Evolutionary conservation across 2,888 invertebrate genomes (phyloP).

Genomic region (Macroteleia sp.): DNA sequence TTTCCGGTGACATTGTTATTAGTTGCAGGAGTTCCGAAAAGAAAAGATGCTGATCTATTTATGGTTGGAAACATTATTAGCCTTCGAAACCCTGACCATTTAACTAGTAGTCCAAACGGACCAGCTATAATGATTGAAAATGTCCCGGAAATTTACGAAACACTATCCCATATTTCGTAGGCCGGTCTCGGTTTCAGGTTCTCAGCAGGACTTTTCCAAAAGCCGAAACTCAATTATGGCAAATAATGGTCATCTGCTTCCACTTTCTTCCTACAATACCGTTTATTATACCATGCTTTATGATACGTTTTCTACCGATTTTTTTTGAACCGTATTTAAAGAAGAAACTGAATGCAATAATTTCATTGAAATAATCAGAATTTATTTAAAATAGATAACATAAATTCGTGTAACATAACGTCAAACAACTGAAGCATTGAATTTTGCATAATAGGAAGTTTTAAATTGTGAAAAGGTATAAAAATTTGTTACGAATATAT

Average conservation of each 20-base stretch:
- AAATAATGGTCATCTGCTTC: slow-evolving; percentile 48
- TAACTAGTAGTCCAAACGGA: slow-evolving; percentile 32
- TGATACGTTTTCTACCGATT: slow-evolving; percentile 6
- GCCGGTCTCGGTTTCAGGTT: slow-evolving; percentile 14
- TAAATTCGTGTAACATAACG: background rate
- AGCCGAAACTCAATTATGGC: slow-evolving; percentile 35
- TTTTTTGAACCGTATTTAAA: background rate
- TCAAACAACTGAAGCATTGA: too few relatives aligned
- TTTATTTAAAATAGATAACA: background rate
- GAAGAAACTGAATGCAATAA: background rate
- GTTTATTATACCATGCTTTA: slow-evolving; percentile 15
- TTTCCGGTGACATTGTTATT: slow-evolving; percentile 17
- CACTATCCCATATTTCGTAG: slow-evolving; percentile 22
- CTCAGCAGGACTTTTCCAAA: slow-evolving; percentile 35
- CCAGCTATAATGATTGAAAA: slow-evolving; percentile 11
- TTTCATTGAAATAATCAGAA: background rate
- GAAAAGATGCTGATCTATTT: too few relatives aligned
- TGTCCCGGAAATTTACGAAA: slow-evolving; percentile 26
- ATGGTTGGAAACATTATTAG: background rate
- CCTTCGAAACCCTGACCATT: slow-evolving; percentile 31
- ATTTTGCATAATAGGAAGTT: background rate
- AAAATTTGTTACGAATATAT: background rate
- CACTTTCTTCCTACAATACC: slow-evolving; percentile 19
- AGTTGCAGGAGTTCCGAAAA: too few relatives aligned
- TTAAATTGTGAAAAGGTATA: slow-evolving; percentile 9